Evolutionary conservation across 2,797 vertebrate species (phyloP), one percentile per base, ranked within the genome.

Genomic region (Trachurus trachurus): DNA sequence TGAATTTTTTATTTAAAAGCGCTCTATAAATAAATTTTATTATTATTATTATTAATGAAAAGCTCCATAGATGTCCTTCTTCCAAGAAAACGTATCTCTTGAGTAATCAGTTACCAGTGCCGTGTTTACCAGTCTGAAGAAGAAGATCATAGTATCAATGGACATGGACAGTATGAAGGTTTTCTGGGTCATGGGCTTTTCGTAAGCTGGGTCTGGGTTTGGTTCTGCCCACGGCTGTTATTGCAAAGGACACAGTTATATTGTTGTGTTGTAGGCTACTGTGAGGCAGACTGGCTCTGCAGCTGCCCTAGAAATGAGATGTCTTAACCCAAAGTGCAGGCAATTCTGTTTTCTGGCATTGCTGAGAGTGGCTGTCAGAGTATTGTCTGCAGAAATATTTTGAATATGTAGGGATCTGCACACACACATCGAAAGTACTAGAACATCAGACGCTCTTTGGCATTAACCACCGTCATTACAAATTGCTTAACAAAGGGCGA

Each of bases 241-340:
- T 26, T 2, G 1, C 5, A 71, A 60, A 57, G 62, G 26, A 5
- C 26, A 29, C 10, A 13, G 29, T 61, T 70, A 22, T 62, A 57
- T 53, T 39, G 17, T 13, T 64, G 62, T 61, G 59, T 44, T 34
- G 37, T n/a, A n/a, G n/a, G n/a, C n/a, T n/a, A 29, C 21, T 54
- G 37, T 76, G 65, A 26, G 21, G 15, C 21, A 26, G 21, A 53
- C 9, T 22, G 49, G 72, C 78, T 73, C 59, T 59, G 56, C 17
- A 52, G 84, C 82, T 80, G 74, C 54, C 80, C 68, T 75, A 75
- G 64, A 85, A 87, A 83, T 66, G 3, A 50, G 39, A 74, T 61
- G 56, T 57, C 31, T 68, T 62, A 47, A 66, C 19, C 53, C 16
- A 63, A 73, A 68, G 52, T 29, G 22, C 63, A 37, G 53, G 21